Conservation (phyloP, 2,113 vertebrate genomes). For the Podiceps cristatus region DNA sequence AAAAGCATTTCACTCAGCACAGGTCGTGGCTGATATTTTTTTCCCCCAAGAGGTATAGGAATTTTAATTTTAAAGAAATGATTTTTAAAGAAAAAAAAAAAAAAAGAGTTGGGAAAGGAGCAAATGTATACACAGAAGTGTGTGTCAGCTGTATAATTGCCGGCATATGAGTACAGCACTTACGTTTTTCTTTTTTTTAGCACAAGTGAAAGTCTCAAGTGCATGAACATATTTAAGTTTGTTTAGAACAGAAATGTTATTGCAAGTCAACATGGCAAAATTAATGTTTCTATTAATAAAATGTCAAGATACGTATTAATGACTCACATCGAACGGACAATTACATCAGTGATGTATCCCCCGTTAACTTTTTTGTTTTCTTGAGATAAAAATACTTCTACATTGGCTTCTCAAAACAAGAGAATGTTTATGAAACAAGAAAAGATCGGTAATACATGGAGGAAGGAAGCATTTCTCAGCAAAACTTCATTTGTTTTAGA, state of each 20-base stretch:
- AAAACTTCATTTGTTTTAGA: not conserved
- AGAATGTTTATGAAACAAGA: not conserved
- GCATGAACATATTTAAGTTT: constrained; percentile 1
- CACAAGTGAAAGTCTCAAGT: not conserved
- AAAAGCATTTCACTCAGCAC: constrained; percentile 32
- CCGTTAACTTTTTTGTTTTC: not conserved
- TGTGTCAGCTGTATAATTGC: not conserved
- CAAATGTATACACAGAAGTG: not conserved
- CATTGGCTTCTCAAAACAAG: not conserved
- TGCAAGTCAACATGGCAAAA: constrained; percentile 19
- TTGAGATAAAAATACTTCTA: not conserved
- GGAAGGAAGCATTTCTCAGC: not conserved
- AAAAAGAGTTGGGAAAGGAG: not conserved
- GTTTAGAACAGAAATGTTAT: not conserved
- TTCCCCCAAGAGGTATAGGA: not conserved
- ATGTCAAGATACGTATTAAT: not conserved
- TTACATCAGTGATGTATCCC: not conserved
- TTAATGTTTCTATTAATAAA: constrained; percentile 50
- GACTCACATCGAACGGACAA: constrained; percentile 2
- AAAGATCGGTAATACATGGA: not conserved
- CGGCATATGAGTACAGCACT: not conserved
- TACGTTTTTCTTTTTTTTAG: not conserved
- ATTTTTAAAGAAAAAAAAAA: not conserved
- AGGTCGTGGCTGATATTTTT: not conserved
- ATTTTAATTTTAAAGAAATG: not conserved